Evolutionary conservation across 2,113 vertebrate species (phyloP), one percentile per base, ranked within the genome.

Genomic region (Garra rufa): DNA sequence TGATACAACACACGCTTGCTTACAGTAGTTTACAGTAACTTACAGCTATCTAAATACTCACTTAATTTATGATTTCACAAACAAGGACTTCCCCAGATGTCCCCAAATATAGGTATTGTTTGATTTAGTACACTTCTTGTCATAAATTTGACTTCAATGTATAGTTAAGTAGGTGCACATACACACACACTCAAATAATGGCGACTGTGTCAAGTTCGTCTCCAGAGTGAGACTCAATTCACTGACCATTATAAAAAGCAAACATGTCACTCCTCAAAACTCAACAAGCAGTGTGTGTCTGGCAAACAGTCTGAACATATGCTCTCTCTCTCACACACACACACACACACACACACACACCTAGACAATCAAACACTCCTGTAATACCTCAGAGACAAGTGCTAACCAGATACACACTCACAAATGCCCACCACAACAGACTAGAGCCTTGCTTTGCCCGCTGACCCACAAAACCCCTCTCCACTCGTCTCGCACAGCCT

Each of bases 391-490:
- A 24, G 77, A 80, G 77, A 30, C 2, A 1, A 48, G 24, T 9
- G 14, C 17, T 34, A 85, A 30, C 73, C 34, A 76, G 81, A 70
- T 52, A 73, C 50, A 86, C 38, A 30, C 61, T 44, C 24, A 57
- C 59, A 81, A 70, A 69, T 24, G 30, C 46, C 21, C 41, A 52
- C 55, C n/a, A 19, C 43, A 80, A 73, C 63, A 85, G 73, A 78
- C 48, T 41, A 57, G 15, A 63, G 43, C 19, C 10, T 76, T 13
- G 41, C 48, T 76, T 59, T 59, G 71, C 59, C 34, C 15, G 26
- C 76, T 86, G 84, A 86, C 76, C 84, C 87, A 85, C 84, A 81
- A 83, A 83, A 75, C 75, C 83, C 81, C 70, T 70, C 63, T 80
- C 82, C 76, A 84, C 65, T 57, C 75, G 28, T 48, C 77, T 76